Evolutionary conservation across 2,797 vertebrate species (phyloP).

Genomic region (Pterois miles): DNA sequence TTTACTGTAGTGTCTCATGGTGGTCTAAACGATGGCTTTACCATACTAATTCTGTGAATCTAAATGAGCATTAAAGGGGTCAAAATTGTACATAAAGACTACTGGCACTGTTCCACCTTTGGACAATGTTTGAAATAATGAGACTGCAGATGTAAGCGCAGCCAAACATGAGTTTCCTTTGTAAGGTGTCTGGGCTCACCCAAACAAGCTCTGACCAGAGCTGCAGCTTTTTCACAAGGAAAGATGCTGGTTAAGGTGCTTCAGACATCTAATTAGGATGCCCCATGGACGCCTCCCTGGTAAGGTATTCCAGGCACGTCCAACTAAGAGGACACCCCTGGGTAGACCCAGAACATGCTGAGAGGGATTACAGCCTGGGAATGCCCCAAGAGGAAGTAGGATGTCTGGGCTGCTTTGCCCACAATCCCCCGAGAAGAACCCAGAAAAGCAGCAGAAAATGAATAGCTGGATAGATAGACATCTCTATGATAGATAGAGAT

Average conservation of each 20-base stretch:
- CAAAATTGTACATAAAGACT: neutral
- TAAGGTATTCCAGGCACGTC: constrained; percentile 4
- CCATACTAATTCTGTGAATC: neutral
- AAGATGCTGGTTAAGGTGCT: neutral
- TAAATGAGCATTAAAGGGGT: neutral
- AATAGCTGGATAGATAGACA: no score
- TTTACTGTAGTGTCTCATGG: neutral
- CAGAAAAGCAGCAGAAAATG: neutral
- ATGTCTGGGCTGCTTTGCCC: neutral
- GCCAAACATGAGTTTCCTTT: neutral
- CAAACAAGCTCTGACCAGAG: neutral
- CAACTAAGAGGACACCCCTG: neutral
- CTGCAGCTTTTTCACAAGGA: neutral
- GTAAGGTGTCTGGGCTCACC: neutral
- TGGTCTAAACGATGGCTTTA: neutral
- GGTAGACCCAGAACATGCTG: constrained; percentile 8
- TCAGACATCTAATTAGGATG: neutral
- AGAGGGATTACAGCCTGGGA: neutral
- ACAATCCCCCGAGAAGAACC: neutral
- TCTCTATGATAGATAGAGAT: no score
- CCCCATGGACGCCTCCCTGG: neutral
- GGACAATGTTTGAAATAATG: neutral
- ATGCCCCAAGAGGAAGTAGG: constrained; percentile 4
- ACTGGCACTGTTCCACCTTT: neutral
- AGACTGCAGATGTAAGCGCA: neutral